Conservation (phyloP, 2,113 vertebrate genomes). For the Atractosteus spatula region DNA sequence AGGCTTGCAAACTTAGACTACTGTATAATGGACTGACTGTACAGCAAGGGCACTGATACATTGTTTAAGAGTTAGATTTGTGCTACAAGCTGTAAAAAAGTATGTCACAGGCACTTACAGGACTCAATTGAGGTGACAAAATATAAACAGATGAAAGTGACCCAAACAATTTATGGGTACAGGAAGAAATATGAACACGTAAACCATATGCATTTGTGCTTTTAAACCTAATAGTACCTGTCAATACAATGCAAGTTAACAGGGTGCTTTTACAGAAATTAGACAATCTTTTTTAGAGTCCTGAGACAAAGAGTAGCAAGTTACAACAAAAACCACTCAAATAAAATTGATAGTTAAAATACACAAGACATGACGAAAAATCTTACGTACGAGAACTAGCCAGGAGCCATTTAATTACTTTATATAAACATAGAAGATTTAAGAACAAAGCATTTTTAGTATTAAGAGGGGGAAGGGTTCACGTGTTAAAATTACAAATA, state of each 20-base stretch:
- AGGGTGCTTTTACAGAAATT: constrained; percentile 37
- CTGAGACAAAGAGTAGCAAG: constrained; percentile 43
- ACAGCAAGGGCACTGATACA: too few relatives aligned
- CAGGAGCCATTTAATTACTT: constrained; percentile 44
- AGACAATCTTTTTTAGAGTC: constrained; percentile 27
- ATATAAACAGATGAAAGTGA: too few relatives aligned
- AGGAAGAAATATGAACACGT: too few relatives aligned
- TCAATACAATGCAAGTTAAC: not conserved
- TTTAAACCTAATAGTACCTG: too few relatives aligned
- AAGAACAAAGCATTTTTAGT: constrained; percentile 34
- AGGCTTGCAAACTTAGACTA: too few relatives aligned
- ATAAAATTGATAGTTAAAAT: constrained; percentile 42
- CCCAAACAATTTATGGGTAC: too few relatives aligned
- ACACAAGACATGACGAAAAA: constrained; percentile 41
- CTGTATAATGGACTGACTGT: too few relatives aligned
- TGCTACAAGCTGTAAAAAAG: too few relatives aligned
- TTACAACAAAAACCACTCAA: constrained; percentile 49
- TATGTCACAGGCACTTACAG: too few relatives aligned
- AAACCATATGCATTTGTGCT: too few relatives aligned
- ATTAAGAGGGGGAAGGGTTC: not conserved
- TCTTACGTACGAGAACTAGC: constrained; percentile 40
- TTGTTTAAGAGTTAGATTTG: too few relatives aligned
- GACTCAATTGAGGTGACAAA: too few relatives aligned
- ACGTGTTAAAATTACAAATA: not conserved
- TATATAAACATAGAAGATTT: constrained; percentile 56